Base-by-base conservation (phyloP, 1,140 invertebrate genomes). In the Drosophila kikkawai region DNA sequence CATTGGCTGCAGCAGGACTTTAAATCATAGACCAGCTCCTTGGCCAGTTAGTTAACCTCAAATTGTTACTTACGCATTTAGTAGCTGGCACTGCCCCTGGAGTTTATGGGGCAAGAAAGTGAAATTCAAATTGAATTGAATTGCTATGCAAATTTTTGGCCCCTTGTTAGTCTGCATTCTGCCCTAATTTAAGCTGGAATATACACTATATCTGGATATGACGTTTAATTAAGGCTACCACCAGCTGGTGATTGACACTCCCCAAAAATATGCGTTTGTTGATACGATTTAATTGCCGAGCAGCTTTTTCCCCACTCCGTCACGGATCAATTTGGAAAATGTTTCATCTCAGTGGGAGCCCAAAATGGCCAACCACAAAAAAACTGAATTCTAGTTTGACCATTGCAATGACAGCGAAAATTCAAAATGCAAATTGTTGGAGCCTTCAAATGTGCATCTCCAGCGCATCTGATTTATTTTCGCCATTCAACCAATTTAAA, bases 61-160 rank as follows among this genome's bases (percentile, higher is more conserved):
- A 68, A 69, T 73, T 69, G 65, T 81, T 84, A 74, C 77, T 56
- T 68, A 75, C 71, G 69, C 74, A 90, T 71, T 79, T 61, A 70
- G 57, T 66, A 57, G 59, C 60, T 75, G 68, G 78, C 80, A 66
- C 74, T 75, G 51, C 53, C 53, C 63, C 47, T 39, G 66, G 45
- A 66, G 76, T 75, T 75, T 64, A 36, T 56, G 64, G 73, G 44
- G 9, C 50, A 59, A 56, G 77, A 53, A 88, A 75, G 61, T 69
- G 48, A 50, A 69, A 58, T 80, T 75, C 59, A 81, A 88, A 84
- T 88, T 83, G 53, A 78, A 75, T 90, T 53, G 60, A 79, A 90
- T 81, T 73, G 74, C 50, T 75, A 78, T 88, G 85, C 66, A 88
- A 84, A 84, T 84, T 79, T 64, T 32, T 61, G 26, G 17, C 6